These are phyloP conservation scores for Agonopterix alstromeriana DNA, from an alignment of 2,888 invertebrate species.

Conservation along the genomic window DNA sequence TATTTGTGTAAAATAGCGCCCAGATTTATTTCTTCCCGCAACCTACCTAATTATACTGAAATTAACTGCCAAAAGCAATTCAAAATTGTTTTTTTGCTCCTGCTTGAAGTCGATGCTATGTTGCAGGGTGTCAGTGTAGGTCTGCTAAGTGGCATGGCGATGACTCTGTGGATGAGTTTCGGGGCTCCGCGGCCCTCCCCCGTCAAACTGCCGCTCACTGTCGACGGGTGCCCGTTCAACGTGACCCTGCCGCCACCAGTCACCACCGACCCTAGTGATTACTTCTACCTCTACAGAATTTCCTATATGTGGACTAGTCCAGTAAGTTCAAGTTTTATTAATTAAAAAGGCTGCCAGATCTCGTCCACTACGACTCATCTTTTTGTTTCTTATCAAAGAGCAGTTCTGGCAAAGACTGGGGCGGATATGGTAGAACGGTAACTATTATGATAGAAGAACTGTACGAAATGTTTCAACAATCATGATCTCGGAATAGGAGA, in stretches of 20 bases:
- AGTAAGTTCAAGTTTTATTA: conserved; percentile 31
- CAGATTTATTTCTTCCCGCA: background rate
- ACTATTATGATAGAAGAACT: too few relatives aligned
- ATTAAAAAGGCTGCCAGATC: too few relatives aligned
- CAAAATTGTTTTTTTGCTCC: background rate
- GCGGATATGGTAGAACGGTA: background rate
- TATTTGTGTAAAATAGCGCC: too few relatives aligned
- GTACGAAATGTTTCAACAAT: too few relatives aligned
- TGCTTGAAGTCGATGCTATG: background rate
- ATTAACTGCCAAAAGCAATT: too few relatives aligned
- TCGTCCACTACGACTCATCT: too few relatives aligned
- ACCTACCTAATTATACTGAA: too few relatives aligned
- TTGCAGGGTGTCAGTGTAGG: conserved; percentile 83
- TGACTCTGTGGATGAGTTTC: conserved; percentile 91
- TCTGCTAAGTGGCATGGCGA: conserved; percentile 77
- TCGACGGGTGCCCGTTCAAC: conserved; percentile 72
- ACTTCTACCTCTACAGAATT: conserved; percentile 81
- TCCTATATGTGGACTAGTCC: conserved; percentile 85
- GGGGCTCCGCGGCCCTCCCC: conserved; percentile 84
- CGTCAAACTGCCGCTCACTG: conserved; percentile 73
- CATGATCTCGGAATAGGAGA: too few relatives aligned
- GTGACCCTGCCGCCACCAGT: conserved; percentile 24
- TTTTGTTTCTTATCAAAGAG: background rate
- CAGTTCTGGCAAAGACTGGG: background rate
- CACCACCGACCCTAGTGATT: conserved; percentile 34